Base-by-base conservation (phyloP, 2,797 vertebrate species). In the Sphenopsis melanotis region DNA sequence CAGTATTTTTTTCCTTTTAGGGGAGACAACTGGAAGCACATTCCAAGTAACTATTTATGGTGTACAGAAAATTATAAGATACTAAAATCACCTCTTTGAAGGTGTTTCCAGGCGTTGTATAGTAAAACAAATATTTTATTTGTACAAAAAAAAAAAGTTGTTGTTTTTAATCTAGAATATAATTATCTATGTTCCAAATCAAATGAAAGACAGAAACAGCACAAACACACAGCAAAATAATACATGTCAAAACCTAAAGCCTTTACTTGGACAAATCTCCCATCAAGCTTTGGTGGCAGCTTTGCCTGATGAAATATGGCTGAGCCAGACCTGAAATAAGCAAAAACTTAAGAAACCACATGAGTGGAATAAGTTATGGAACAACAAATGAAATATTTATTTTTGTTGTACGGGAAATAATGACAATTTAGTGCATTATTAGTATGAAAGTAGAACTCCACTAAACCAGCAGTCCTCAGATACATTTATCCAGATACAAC, bases 81-180 rank as follows among this genome's bases (percentile, higher is more conserved):
- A 89, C 90, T 81, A 92, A 96, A 97, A 94, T 96, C 92, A 95
- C 93, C 93, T 97, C 93, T 97, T 96, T 91, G 91, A 96, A 97
- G 95, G 94, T 97, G 92, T 96, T 97, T 95, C 70, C 95, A 96
- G 92, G 44, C 56, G 27, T 85, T 90, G 91, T 60, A 89, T 46
- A 91, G 84, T 72, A 95, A 95, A 91, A 93, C 34, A 96, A 96
- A 94, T 95, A 86, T 85, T 93, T 94, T 87, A 74, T 94, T 94
- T 94, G 63, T 76, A 81, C 41, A 70, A 72, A n/a, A 88, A 72
- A 34, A 21, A 44, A 49, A 75, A 50, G 10, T 56, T 78, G 41
- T 55, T 96, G 50, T 76, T 96, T 96, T 92, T 82, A 86, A 95
- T 92, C 56, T 95, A 75, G 84, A 97, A 92, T 93, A 81, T 95